phyloP scores from a whole-genome alignment of 23 tunicate genomes.

The Botrylloides violaceus region DNA sequence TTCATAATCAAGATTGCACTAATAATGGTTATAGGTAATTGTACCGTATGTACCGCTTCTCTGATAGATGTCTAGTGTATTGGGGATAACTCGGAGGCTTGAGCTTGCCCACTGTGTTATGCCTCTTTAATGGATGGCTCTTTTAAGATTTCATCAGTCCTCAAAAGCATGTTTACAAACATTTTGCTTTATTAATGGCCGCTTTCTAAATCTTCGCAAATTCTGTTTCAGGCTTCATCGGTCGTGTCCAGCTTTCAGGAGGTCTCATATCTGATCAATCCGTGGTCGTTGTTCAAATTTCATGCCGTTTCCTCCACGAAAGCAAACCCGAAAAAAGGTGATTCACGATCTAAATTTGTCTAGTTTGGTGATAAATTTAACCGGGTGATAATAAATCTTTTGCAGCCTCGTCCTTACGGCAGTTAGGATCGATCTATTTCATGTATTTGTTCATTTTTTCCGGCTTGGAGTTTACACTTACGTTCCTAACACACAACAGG shows the following conservation, averaged over 20 bases:
- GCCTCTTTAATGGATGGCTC: too few relatives aligned
- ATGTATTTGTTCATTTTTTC: slow-evolving; percentile 82
- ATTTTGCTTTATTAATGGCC: too few relatives aligned
- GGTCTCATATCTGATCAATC: slow-evolving; percentile 57
- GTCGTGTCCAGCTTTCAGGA: slow-evolving; percentile 40
- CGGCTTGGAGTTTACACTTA: slow-evolving; percentile 85
- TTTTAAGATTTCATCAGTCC: too few relatives aligned
- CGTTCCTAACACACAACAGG: slow-evolving; percentile 82
- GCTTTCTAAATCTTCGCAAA: background rate
- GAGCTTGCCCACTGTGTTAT: too few relatives aligned
- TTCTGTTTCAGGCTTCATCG: slow-evolving; percentile 51
- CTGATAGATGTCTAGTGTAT: too few relatives aligned
- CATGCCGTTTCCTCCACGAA: slow-evolving; percentile 53
- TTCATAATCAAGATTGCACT: too few relatives aligned
- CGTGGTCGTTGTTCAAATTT: slow-evolving; percentile 69
- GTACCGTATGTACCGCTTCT: too few relatives aligned
- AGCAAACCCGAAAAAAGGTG: background rate
- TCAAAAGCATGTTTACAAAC: too few relatives aligned
- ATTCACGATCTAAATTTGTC: background rate
- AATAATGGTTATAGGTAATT: too few relatives aligned
- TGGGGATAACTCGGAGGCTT: too few relatives aligned
- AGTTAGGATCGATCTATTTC: slow-evolving; percentile 68
- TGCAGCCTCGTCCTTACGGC: slow-evolving; percentile 27
- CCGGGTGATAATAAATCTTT: background rate
- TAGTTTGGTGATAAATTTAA: background rate